phyloP scores from a whole-genome alignment of 2,797 vertebrate genomes.

The Acestrorhynchus altus region DNA sequence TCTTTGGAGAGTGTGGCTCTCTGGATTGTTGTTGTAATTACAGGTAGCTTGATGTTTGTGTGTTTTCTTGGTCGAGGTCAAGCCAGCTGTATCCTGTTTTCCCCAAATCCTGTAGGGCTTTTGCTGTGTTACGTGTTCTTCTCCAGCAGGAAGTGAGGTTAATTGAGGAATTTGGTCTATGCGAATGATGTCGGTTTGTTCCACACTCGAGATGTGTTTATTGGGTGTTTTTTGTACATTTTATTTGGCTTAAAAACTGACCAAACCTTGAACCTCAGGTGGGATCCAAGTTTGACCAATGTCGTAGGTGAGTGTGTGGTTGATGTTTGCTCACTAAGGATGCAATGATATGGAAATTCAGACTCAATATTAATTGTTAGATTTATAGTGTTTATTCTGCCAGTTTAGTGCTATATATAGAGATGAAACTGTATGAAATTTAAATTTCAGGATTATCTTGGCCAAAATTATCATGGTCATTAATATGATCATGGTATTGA shows the following conservation, averaged over 20 bases:
- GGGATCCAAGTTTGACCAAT: background rate
- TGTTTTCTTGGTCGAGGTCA: conserved; percentile 24
- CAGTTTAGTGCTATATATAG: too few species aligned
- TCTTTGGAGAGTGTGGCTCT: background rate
- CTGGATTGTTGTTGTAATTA: conserved; percentile 7
- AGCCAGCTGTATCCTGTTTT: conserved; percentile 64
- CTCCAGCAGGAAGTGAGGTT: conserved; percentile 55
- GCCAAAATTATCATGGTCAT: too few species aligned
- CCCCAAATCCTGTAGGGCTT: conserved; percentile 26
- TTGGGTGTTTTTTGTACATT: conserved; percentile 10
- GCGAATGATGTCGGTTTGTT: background rate
- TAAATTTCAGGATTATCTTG: too few species aligned
- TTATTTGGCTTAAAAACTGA: background rate
- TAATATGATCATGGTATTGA: too few species aligned
- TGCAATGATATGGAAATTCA: too few species aligned
- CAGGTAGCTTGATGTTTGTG: conserved; percentile 22
- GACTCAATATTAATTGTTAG: too few species aligned
- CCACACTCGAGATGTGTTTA: background rate
- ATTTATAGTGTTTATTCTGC: too few species aligned
- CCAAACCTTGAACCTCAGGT: background rate
- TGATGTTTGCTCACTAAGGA: background rate
- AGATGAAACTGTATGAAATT: too few species aligned
- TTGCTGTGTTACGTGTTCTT: conserved; percentile 36
- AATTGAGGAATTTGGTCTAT: conserved; percentile 55
- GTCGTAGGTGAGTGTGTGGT: background rate